These are phyloP conservation scores for Heliopora coerulea DNA, from an alignment of 92 coral and sea anemone species.

Conservation along the genomic window DNA sequence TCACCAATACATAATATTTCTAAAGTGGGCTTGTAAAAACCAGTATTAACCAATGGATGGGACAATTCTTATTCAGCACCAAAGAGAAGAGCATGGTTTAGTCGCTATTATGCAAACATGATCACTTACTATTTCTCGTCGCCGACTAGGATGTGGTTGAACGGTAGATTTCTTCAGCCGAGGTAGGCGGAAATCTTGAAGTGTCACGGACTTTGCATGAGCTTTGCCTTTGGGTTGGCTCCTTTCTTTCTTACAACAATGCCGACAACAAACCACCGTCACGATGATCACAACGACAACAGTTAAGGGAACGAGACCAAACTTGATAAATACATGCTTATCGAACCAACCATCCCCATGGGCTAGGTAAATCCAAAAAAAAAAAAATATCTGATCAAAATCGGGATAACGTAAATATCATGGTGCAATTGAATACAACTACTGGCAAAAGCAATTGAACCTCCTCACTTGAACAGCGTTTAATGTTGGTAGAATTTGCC, in stretches of 20 bases:
- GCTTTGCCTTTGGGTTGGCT: neutral
- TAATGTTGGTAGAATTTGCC: no score
- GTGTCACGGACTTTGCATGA: neutral
- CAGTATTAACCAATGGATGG: no score
- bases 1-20: no score
- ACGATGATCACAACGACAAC: conserved; percentile 4
- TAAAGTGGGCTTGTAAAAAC: no score
- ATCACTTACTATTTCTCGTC: conserved; percentile 21
- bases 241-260: conserved; percentile 7
- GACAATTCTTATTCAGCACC: no score
- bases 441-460: no score
- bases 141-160: conserved; percentile 16
- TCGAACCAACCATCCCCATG: conserved; percentile 18
- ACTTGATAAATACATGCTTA: neutral
- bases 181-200: conserved; percentile 15
- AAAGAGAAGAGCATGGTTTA: no score
- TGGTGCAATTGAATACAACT: no score
- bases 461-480: no score
- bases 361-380: conserved; percentile 6
- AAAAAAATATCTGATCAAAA: neutral
- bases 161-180: conserved; percentile 15
- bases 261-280: neutral
- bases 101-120: no score
- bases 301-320: neutral
- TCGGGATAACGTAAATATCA: no score